Conservation (phyloP, 2,888 invertebrate genomes). For the Lochmaea crataegi region DNA sequence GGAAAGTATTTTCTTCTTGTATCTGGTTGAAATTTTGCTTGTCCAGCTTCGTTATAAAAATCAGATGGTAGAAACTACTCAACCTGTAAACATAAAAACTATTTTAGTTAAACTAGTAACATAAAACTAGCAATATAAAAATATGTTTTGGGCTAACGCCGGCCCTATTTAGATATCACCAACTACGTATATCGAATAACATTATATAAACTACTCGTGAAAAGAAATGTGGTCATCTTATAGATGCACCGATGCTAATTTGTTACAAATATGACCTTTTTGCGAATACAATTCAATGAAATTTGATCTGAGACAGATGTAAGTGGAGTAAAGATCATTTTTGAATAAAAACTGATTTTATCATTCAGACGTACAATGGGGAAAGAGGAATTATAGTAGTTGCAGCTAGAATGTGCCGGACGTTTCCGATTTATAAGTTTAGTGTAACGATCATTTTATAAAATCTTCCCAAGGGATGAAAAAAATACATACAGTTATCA, state of each 20-base stretch:
- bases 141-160: background rate
- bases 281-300: conserved; percentile 26
- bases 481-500: no score
- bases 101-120: background rate
- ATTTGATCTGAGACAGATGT: conserved; percentile 43
- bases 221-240: conserved; percentile 38
- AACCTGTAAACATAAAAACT: no score
- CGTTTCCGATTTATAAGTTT: background rate
- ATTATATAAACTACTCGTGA: conserved; percentile 7
- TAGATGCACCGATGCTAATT: conserved; percentile 35
- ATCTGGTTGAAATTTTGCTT: no score
- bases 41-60: no score
- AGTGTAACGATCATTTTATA: background rate
- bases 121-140: background rate
- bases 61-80: no score
- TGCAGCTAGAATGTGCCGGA: background rate
- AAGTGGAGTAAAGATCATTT: background rate
- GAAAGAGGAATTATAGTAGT: background rate
- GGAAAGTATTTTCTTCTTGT: no score
- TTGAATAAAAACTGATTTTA: conserved; percentile 1
- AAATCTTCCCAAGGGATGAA: background rate
- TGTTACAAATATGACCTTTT: conserved; percentile 34
- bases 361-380: background rate
- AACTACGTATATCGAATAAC: conserved; percentile 31
- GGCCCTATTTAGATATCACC: background rate